Percentiles rank a stretch among this genome's conserved stretches.
phyloP scores from a whole-genome alignment of 2,888 invertebrate species.

The Sphaerophoria taeniata region DNA sequence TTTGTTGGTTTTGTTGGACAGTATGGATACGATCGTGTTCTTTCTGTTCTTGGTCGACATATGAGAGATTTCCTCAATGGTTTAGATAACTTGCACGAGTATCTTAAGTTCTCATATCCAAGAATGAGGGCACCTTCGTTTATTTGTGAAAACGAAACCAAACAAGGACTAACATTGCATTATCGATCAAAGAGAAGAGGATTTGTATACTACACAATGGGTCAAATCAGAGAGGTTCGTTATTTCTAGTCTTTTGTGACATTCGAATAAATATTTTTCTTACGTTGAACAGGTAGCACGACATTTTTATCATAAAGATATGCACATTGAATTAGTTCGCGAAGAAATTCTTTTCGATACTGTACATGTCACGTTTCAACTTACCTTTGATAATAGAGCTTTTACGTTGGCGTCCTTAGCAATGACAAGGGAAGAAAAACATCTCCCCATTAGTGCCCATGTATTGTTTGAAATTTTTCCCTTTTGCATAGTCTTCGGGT shows the following conservation, averaged over 20 bases:
- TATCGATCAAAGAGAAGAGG: conserved; percentile 96
- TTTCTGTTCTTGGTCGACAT: conserved; percentile 95
- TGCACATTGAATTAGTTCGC: conserved; percentile 94
- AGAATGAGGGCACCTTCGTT: conserved; percentile 96
- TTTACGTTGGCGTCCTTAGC: conserved; percentile 92
- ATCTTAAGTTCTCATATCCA: conserved; percentile 97
- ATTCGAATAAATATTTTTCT: background rate
- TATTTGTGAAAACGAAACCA: conserved; percentile 97
- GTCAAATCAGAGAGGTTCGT: conserved; percentile 93
- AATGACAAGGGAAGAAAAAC: conserved; percentile 94
- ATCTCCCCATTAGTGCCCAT: conserved; percentile 93
- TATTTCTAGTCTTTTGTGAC: background rate
- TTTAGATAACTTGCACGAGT: conserved; percentile 98
- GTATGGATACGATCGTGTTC: conserved; percentile 96
- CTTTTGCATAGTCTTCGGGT: conserved; percentile 98
- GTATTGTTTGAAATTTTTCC: conserved; percentile 98
- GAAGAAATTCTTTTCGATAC: conserved; percentile 95
- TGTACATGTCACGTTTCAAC: conserved; percentile 95
- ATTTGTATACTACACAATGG: conserved; percentile 98
- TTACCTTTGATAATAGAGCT: conserved; percentile 97
- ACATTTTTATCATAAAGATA: conserved; percentile 97
- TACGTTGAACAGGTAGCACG: conserved; percentile 88
- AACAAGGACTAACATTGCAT: conserved; percentile 95
- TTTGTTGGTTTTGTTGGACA: conserved; percentile 97
- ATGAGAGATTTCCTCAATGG: conserved; percentile 98